Conservation (phyloP, 2,113 vertebrate genomes). For the Elephantulus edwardii region DNA sequence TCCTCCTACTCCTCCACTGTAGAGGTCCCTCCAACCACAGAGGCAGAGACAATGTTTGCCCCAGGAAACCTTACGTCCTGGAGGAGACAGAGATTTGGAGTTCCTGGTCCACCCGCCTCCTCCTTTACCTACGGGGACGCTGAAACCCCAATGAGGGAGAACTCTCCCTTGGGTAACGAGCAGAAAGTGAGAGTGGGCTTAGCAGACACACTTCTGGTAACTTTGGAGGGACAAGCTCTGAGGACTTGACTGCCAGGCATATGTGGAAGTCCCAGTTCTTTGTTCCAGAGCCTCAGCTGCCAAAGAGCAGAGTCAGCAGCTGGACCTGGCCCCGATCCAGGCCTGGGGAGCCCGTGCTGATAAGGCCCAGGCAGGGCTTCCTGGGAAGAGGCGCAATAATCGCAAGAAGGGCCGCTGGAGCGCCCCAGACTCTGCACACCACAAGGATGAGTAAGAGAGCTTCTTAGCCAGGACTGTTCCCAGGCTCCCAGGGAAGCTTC, state of each 20-base stretch:
- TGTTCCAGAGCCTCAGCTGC: background rate
- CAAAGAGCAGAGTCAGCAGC: slow-evolving; percentile 1
- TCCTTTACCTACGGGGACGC: background rate
- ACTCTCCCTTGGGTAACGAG: background rate
- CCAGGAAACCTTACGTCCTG: background rate
- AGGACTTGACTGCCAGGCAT: background rate
- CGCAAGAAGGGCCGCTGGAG: background rate
- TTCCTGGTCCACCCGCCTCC: background rate
- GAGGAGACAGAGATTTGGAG: background rate
- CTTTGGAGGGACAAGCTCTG: fast-evolving
- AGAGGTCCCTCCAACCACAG: background rate
- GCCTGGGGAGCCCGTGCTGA: background rate
- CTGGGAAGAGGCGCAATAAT: background rate
- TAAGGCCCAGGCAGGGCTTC: background rate
- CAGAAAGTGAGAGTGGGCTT: background rate
- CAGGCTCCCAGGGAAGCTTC: background rate
- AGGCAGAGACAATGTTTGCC: background rate
- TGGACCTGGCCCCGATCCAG: background rate
- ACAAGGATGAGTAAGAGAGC: background rate
- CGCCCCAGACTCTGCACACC: background rate
- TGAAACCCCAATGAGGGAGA: background rate
- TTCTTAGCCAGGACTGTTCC: background rate
- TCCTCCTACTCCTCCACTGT: fast-evolving
- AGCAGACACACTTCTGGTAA: background rate
- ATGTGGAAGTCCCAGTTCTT: background rate